Conservation (phyloP, 2,113 vertebrate genomes). For the Paedocypris sp. region DNA sequence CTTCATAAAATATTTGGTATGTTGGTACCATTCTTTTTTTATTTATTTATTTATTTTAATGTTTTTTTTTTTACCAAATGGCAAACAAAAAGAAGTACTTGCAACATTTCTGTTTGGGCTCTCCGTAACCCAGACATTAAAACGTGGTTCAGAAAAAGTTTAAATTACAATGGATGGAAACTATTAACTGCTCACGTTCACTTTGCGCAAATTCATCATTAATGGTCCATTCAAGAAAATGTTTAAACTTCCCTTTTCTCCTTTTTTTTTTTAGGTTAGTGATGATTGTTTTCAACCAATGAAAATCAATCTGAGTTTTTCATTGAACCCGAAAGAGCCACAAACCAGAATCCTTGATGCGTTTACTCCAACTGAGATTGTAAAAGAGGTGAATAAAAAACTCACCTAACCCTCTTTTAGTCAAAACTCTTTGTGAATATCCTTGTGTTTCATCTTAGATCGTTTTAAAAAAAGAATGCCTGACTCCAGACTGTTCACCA, state of each 20-base stretch:
- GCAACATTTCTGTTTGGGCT: no score
- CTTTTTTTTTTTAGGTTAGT: constrained; percentile 32
- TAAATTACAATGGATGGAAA: no score
- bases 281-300: constrained; percentile 41
- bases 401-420: no score
- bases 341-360: constrained; percentile 30
- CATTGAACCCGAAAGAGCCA: background rate
- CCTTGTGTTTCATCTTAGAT: no score
- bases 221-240: no score
- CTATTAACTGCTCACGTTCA: no score
- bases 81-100: no score
- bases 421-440: no score
- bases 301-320: constrained; percentile 32
- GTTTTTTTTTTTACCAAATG: background rate
- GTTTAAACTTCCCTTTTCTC: background rate
- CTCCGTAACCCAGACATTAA: no score
- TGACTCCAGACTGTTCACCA: background rate
- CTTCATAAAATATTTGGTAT: constrained; percentile 30
- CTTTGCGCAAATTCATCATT: no score
- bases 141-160: no score
- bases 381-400: constrained; percentile 37
- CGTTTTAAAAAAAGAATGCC: constrained; percentile 32
- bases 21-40: no score
- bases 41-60: background rate
- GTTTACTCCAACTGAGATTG: constrained; percentile 22